phyloP scores from a whole-genome alignment of 2,797 vertebrate species.

The Graptemys geographica region DNA sequence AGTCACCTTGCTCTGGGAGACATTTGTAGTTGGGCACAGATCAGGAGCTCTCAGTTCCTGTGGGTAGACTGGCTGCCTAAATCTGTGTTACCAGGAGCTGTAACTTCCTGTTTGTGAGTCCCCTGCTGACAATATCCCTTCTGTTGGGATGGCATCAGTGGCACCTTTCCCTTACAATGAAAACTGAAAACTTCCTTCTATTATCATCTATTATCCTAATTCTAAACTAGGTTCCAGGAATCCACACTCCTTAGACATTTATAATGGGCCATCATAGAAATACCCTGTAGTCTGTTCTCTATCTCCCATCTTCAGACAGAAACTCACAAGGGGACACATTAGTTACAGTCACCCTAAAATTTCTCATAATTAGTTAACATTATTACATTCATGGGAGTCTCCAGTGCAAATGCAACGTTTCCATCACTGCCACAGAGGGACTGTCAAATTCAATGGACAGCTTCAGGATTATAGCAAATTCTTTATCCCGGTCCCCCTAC shows the following conservation, averaged over 20 bases:
- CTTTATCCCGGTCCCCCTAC: background rate
- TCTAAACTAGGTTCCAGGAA: background rate
- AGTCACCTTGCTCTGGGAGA: background rate
- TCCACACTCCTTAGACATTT: fast-evolving
- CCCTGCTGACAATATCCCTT: background rate
- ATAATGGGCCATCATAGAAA: background rate
- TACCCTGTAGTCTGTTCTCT: background rate
- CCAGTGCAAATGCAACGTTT: background rate
- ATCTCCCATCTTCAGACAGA: background rate
- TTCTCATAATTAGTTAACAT: background rate
- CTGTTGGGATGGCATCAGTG: background rate
- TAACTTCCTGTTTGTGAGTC: background rate
- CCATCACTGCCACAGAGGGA: background rate
- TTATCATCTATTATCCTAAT: background rate
- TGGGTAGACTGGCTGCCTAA: background rate
- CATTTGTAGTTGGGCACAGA: background rate
- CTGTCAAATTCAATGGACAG: background rate
- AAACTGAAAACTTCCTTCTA: background rate
- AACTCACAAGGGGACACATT: background rate
- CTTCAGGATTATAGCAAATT: fast-evolving
- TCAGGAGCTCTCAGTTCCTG: background rate
- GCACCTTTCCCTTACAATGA: background rate
- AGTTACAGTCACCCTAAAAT: constrained; percentile 2
- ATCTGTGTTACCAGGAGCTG: background rate
- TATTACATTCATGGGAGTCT: background rate